Evolutionary conservation across 2,888 invertebrate genomes (phyloP), one percentile per base, ranked within the genome.

Genomic region (Spatulosminthurus flaviceps): DNA sequence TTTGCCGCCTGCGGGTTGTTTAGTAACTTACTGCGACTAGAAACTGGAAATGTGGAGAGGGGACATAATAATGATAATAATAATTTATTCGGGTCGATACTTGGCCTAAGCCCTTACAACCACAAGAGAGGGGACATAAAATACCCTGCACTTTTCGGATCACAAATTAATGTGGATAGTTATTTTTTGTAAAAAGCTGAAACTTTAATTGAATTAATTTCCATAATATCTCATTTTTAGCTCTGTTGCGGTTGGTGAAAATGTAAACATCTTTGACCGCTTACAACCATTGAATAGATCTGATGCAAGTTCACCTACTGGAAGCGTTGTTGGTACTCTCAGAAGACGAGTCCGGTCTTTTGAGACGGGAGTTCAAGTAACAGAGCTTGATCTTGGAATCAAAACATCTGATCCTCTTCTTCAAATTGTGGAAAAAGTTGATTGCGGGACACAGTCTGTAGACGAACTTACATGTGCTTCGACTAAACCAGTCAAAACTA

Each of bases 381-480:
- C 82, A 28, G 83, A 82, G 26, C 82, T 82, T 64, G 85, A 85
- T 51, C 78, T 84, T 11, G 81, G 80, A 16, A 74, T 79, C 22
- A 71, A 79, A 19, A 42, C 67, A 0, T 22, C 71, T 11, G 74
- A 75, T 73, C 83, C 83, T 16, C 70, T 85, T 51, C 79, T 86
- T n/a, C 82, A 83, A 71, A 86, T 86, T 64, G 80, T 83, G 4
- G 86, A 86, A 69, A 81, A 80, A 41, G 81, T 82, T 13, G 86
- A 86, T 61, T 79, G 79, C 69, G 85, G 80, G 13, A 80, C 83
- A 16, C 85, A 86, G 79, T 81, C 82, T 11, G 26, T 13, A 26
- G 74, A 74, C 11, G 21, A 26, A 4, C 7, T 1, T 11, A 67
- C 21, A 13, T 41, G 19, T 28, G 9, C 26, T n/a, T 66, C 28